Conservation (phyloP, 2,113 vertebrate genomes). For the Corythoichthys haematopterus region DNA sequence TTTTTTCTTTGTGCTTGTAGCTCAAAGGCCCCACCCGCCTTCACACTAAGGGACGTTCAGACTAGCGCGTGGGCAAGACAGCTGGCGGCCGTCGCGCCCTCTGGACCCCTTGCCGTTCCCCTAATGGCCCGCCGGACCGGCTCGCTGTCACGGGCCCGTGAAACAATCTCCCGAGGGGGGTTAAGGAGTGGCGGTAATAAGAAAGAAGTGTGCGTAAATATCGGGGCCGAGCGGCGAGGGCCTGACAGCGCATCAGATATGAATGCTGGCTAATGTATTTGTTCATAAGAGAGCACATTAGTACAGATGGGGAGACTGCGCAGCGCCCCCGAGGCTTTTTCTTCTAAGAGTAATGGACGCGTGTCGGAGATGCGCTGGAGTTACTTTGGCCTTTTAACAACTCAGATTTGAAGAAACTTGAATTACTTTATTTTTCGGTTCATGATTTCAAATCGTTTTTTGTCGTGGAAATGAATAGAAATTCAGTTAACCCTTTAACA, state of each 20-base stretch:
- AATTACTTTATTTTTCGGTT: neutral
- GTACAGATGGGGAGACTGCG: constrained; percentile 27
- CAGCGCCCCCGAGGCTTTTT: constrained; percentile 52
- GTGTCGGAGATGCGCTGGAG: constrained; percentile 14
- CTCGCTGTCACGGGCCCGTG: constrained; percentile 32
- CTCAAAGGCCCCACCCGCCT: neutral
- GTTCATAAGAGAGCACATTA: constrained; percentile 69
- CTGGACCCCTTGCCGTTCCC: constrained; percentile 52
- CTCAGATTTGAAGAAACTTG: constrained; percentile 20
- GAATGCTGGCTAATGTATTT: constrained; percentile 69
- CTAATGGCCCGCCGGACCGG: constrained; percentile 59
- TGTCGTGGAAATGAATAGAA: too few species aligned
- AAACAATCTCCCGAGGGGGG: constrained; percentile 43
- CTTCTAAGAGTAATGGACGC: constrained; percentile 38
- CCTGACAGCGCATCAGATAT: constrained; percentile 64
- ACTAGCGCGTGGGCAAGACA: constrained; percentile 51
- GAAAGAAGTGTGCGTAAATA: constrained; percentile 49
- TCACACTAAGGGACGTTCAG: constrained; percentile 51
- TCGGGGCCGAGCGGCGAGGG: constrained; percentile 25
- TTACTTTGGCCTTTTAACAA: constrained; percentile 4
- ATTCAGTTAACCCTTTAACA: too few species aligned
- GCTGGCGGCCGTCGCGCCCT: constrained; percentile 48
- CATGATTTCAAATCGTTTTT: neutral
- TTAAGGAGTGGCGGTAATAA: constrained; percentile 37
- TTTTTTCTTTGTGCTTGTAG: neutral